Percentiles rank a stretch among this genome's conserved stretches.
phyloP scores from a whole-genome alignment of 1,140 invertebrate genomes.

The Drosophila tristis region DNA sequence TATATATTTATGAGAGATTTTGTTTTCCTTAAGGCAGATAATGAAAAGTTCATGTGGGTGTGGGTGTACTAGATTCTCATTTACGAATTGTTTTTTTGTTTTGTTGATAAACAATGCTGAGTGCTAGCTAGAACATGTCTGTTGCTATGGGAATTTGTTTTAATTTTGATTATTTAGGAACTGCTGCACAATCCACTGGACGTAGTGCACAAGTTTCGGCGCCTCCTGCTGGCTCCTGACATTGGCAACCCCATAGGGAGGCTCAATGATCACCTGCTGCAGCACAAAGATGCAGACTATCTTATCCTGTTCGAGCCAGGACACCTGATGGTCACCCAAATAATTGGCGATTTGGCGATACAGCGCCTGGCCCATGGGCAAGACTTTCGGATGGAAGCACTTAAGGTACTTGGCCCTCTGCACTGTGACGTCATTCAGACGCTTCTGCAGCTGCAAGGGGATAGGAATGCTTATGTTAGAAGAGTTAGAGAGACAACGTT shows the following conservation, averaged over 20 bases:
- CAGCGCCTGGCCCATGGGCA: slow-evolving; percentile 25
- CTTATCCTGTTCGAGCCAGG: slow-evolving; percentile 22
- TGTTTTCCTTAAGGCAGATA: slow-evolving; percentile 26
- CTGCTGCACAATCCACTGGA: slow-evolving; percentile 30
- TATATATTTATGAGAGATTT: slow-evolving; percentile 10
- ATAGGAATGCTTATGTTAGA: not conserved
- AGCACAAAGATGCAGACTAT: slow-evolving; percentile 31
- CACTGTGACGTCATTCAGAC: slow-evolving; percentile 16
- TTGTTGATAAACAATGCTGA: slow-evolving; percentile 65
- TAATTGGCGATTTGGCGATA: slow-evolving; percentile 24
- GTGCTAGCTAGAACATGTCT: slow-evolving; percentile 3
- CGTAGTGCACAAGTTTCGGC: slow-evolving; percentile 28
- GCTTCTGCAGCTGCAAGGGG: slow-evolving; percentile 37
- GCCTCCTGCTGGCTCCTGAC: slow-evolving; percentile 1
- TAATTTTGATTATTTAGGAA: slow-evolving; percentile 30
- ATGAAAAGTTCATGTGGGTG: slow-evolving; percentile 35
- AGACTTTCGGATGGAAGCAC: slow-evolving; percentile 15
- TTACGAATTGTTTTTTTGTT: slow-evolving; percentile 18
- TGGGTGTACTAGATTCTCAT: not conserved
- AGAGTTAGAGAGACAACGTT: not conserved
- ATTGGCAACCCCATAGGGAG: slow-evolving; percentile 44
- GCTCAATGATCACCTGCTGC: slow-evolving; percentile 27
- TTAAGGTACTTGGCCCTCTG: slow-evolving; percentile 13
- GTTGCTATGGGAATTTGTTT: slow-evolving; percentile 30
- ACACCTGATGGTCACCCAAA: slow-evolving; percentile 23